A percentile compares a stretch with the other conserved stretches of the same genome.
phyloP scores from a whole-genome alignment of 2,113 vertebrate species.

The Menura novaehollandiae region DNA sequence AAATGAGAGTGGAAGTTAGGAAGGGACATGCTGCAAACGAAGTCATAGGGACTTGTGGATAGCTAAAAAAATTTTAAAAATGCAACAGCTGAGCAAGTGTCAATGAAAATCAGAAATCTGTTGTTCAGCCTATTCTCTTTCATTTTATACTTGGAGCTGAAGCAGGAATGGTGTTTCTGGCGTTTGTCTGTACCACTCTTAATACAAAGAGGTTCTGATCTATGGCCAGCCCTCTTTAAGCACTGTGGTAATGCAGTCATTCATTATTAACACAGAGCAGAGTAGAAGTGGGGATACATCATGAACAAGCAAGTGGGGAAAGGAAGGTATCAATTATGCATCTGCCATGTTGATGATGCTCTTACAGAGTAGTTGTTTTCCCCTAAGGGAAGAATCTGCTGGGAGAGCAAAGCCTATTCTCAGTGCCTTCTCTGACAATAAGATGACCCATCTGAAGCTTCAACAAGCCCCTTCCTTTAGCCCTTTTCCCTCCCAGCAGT shows the following conservation, averaged over 20 bases:
- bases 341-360: background rate
- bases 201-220: background rate
- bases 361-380: background rate
- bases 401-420: background rate
- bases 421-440: background rate
- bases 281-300: background rate
- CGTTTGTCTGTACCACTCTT: background rate
- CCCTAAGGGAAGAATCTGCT: background rate
- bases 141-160: background rate
- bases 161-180: background rate
- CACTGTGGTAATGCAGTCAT: background rate
- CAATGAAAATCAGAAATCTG: background rate
- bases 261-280: conserved; percentile 3
- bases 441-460: accelerated
- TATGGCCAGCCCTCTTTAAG: background rate
- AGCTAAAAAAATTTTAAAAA: background rate
- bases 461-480: background rate
- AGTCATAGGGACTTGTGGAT: background rate
- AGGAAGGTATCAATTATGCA: conserved; percentile 2
- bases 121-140: background rate
- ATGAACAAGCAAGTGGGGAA: background rate
- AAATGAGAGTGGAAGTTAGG: background rate
- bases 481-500: background rate
- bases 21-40: background rate
- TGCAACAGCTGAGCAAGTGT: background rate